A percentile compares a stretch with the other conserved stretches of the same genome.
Conservation (phyloP, 2,113 vertebrate species). For the Clinocottus analis region DNA sequence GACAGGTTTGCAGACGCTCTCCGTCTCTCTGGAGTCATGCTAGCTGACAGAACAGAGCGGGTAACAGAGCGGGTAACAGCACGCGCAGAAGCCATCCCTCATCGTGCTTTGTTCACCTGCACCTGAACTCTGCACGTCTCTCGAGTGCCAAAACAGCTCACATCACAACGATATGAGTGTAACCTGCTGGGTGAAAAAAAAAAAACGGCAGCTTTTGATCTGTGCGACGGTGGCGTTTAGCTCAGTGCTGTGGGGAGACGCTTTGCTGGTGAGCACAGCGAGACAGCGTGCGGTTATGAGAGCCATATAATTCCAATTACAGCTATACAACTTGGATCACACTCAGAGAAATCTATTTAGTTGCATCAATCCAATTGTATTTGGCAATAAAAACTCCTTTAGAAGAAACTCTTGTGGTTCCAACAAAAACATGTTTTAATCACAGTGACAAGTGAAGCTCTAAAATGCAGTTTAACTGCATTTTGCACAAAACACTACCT, state of each 20-base stretch:
- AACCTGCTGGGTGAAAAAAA: slow-evolving; percentile 2
- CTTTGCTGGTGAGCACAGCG: slow-evolving; percentile 13
- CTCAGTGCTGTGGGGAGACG: background rate
- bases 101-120: slow-evolving; percentile 54
- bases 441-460: background rate
- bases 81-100: slow-evolving; percentile 21
- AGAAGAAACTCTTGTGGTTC: background rate
- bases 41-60: slow-evolving; percentile 42
- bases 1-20: no score
- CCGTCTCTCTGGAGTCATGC: slow-evolving; percentile 17
- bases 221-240: slow-evolving; percentile 16
- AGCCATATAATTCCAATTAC: slow-evolving; percentile 32
- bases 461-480: slow-evolving; percentile 35
- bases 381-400: slow-evolving; percentile 2
- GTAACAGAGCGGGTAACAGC: slow-evolving; percentile 16
- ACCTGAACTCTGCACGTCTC: slow-evolving; percentile 51
- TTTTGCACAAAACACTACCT: background rate
- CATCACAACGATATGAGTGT: slow-evolving; percentile 31
- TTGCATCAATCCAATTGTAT: slow-evolving; percentile 34
- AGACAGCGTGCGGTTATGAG: slow-evolving; percentile 20
- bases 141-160: slow-evolving; percentile 37
- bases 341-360: slow-evolving; percentile 18
- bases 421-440: slow-evolving; percentile 9
- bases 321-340: slow-evolving; percentile 20
- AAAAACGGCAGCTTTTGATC: slow-evolving; percentile 32